Evolutionary conservation across 2,797 vertebrate genomes (phyloP).

Genomic region (Ciconia nigra): DNA sequence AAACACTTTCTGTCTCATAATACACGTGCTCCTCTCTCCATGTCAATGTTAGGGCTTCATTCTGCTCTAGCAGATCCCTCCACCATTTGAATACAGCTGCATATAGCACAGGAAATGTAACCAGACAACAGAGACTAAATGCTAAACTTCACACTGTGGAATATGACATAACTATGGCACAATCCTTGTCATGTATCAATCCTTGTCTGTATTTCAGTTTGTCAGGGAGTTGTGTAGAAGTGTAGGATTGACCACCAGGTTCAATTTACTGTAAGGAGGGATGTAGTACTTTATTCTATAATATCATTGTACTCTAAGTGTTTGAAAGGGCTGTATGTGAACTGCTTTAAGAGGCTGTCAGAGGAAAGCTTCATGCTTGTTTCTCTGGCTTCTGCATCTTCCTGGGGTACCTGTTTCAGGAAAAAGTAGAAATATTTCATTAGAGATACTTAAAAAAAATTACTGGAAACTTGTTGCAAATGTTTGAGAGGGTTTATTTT

Average conservation of each 20-base stretch:
- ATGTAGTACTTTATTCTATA: not conserved
- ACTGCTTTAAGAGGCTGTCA: not conserved
- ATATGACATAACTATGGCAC: not conserved
- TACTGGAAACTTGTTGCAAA: not conserved
- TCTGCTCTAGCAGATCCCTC: not conserved
- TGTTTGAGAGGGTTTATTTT: not conserved
- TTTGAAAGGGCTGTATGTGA: not conserved
- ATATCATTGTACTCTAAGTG: not conserved
- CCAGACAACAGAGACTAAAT: not conserved
- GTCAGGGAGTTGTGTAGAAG: not conserved
- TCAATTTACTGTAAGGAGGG: not conserved
- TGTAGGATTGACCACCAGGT: not conserved
- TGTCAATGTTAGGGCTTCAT: not conserved
- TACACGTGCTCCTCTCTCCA: fast-evolving
- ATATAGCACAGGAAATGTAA: not conserved
- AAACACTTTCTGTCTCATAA: not conserved
- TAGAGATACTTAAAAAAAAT: not conserved
- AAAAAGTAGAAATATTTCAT: not conserved
- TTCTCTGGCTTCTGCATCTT: not conserved
- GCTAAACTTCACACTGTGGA: not conserved
- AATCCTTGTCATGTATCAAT: not conserved
- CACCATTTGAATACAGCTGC: not conserved
- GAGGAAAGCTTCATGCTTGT: not conserved
- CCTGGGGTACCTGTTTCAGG: not conserved
- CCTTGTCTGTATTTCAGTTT: not conserved